Evolutionary conservation across 1,140 invertebrate species (phyloP), one percentile per base, ranked within the genome.

Genomic region (Nautilus pompilius): DNA sequence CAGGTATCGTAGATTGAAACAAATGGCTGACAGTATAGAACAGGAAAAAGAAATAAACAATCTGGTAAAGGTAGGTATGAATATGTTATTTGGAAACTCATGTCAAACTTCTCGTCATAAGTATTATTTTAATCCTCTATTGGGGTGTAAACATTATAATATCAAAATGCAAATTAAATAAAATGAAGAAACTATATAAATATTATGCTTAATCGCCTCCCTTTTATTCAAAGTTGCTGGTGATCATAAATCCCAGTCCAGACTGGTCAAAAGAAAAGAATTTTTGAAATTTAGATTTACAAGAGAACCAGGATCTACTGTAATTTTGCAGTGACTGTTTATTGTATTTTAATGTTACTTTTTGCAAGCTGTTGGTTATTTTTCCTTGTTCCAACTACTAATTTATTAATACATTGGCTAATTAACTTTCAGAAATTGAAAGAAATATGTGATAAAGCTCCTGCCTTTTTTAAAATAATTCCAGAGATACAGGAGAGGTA

Each of bases 41-140:
- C 61, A 74, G 29, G 78, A 79, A 36, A 66, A 71, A 58, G 75
- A 81, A 32, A 74, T 78, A n/a, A 76, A 78, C 54, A 72, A 69
- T 34, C 65, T 81, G 20, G 71, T 80, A n/a, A 71, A 69, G 71
- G 79, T 80, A 65, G 67, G n/a, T 10, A 41, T 10, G 10, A 41
- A 41, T 13, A 13, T n/a, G n/a, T n/a, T 13, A 41, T 13, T 13
- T 13, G n/a, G n/a, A 41, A 41, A 41, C 10, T 13, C 10, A 41
- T 10, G n/a, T 13, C 10, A n/a, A 41, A 41, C 10, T 41, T 13
- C 36, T 41, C 10, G 36, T n/a, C 10, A 41, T n/a, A 13, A 41
- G 10, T 13, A 41, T n/a, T 41, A 41, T n/a, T 41, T 10, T n/a
- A 13, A 41, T 10, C 36, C n/a, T 10, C 36, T n/a, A n/a, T 10